These are phyloP conservation scores for Agrenia bidenticulata DNA, from an alignment of 2,888 invertebrate species.

Conservation along the genomic window DNA sequence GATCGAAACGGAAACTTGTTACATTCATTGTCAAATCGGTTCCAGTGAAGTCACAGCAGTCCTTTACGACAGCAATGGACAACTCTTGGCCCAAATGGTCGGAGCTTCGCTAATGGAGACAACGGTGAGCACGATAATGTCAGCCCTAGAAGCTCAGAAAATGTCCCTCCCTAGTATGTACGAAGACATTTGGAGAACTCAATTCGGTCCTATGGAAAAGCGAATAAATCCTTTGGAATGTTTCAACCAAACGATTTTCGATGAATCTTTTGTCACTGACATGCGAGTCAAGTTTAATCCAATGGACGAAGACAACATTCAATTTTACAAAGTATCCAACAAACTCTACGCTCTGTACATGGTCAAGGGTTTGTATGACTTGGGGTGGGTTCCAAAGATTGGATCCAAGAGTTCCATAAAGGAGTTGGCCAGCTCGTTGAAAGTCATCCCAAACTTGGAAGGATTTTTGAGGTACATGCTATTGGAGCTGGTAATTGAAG, in stretches of 20 bases:
- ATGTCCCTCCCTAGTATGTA: slow-evolving; percentile 21
- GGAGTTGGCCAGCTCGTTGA: neutral
- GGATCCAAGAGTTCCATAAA: slow-evolving; percentile 4
- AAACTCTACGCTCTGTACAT: slow-evolving; percentile 22
- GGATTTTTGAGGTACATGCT: slow-evolving; percentile 25
- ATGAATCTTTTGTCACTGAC: neutral
- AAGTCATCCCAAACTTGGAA: slow-evolving; percentile 17
- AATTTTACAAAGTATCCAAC: neutral
- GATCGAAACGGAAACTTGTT: slow-evolving; percentile 2
- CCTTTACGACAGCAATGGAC: slow-evolving; percentile 6
- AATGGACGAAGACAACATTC: neutral
- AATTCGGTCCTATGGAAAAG: slow-evolving; percentile 17
- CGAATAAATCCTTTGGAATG: neutral
- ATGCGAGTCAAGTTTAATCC: neutral
- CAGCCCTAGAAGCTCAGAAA: slow-evolving; percentile 27
- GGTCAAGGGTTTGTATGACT: slow-evolving; percentile 16
- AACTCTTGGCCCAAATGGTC: slow-evolving; percentile 25
- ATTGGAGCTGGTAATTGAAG: slow-evolving; percentile 19
- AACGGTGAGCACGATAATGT: slow-evolving; percentile 21
- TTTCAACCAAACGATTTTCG: slow-evolving; percentile 11
- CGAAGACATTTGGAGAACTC: slow-evolving; percentile 32
- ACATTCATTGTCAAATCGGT: slow-evolving; percentile 7
- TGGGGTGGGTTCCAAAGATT: slow-evolving; percentile 19
- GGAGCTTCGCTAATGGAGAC: slow-evolving; percentile 32
- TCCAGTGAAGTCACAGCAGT: neutral